Percentiles rank a stretch among this genome's conserved stretches.
These are phyloP conservation scores for Mycetomoellerius zeteki DNA, from an alignment of 1,140 invertebrate species.

Conservation along the genomic window DNA sequence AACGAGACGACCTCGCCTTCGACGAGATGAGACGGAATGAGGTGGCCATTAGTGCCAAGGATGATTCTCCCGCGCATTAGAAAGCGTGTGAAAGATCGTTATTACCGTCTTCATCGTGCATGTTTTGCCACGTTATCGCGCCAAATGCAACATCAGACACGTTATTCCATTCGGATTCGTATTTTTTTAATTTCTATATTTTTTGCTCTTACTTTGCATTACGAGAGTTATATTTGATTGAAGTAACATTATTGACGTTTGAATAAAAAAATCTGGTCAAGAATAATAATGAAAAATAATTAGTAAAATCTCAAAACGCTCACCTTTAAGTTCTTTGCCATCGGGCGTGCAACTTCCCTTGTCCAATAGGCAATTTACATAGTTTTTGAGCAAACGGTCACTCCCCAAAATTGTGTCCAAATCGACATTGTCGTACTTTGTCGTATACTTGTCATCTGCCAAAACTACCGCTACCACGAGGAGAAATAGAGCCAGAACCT, in stretches of 20 bases:
- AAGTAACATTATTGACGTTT: not conserved
- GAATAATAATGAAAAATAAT: not conserved
- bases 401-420: slow-evolving; percentile 90
- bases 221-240: not conserved
- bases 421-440: slow-evolving; percentile 92
- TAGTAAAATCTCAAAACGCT: slow-evolving; percentile 77
- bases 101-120: slow-evolving; percentile 26
- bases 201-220: not conserved
- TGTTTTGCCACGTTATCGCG: slow-evolving; percentile 27
- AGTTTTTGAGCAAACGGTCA: slow-evolving; percentile 89
- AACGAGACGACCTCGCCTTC: slow-evolving; percentile 49
- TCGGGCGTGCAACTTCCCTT: slow-evolving; percentile 90
- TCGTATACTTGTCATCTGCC: slow-evolving; percentile 89
- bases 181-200: not conserved
- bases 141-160: slow-evolving; percentile 8
- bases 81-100: slow-evolving; percentile 54
- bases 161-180: not conserved
- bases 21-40: slow-evolving; percentile 40
- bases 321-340: slow-evolving; percentile 91
- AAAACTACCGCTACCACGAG: slow-evolving; percentile 80
- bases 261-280: not conserved
- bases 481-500: slow-evolving; percentile 83
- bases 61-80: slow-evolving; percentile 42
- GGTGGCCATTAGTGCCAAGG: slow-evolving; percentile 51
- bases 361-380: slow-evolving; percentile 90